These are phyloP conservation scores for Xestia rhomboidea DNA, from an alignment of 2,888 invertebrate genomes.

Conservation along the genomic window DNA sequence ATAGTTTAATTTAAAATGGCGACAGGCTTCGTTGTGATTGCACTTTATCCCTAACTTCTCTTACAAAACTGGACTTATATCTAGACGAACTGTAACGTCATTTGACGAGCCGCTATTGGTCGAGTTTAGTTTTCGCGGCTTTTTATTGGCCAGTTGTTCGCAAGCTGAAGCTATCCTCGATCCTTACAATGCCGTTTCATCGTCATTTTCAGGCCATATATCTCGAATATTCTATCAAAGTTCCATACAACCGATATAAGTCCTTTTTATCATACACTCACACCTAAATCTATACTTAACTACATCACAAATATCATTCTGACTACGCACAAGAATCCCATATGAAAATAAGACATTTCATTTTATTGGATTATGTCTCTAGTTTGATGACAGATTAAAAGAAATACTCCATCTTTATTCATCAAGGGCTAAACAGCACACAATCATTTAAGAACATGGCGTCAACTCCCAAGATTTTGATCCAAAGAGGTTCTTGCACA, in stretches of 20 bases:
- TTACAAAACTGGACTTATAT: constrained; percentile 52
- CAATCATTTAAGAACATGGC: constrained; percentile 42
- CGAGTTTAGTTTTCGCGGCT: background rate
- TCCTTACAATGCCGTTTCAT: constrained; percentile 1
- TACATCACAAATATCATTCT: constrained; percentile 85
- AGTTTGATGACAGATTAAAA: constrained; percentile 58
- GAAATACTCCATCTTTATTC: background rate
- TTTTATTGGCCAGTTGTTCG: background rate
- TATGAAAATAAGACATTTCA: constrained; percentile 72
- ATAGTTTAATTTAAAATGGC: constrained; percentile 43
- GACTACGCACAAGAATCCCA: constrained; percentile 78
- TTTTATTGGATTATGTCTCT: constrained; percentile 57
- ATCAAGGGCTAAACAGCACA: constrained; percentile 59
- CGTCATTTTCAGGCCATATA: background rate
- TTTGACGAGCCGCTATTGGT: constrained; percentile 22
- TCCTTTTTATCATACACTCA: constrained; percentile 56
- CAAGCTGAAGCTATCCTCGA: background rate
- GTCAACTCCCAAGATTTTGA: constrained; percentile 52
- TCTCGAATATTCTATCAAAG: background rate
- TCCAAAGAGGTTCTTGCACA: constrained; percentile 9
- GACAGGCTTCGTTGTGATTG: constrained; percentile 65
- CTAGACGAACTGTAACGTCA: constrained; percentile 27
- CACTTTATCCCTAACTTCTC: constrained; percentile 66
- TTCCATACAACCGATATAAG: constrained; percentile 40
- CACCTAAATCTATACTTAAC: constrained; percentile 71